Evolutionary conservation across 35 echinoderm and acorn worm species (phyloP).

Genomic region (Chiridota heheva): DNA sequence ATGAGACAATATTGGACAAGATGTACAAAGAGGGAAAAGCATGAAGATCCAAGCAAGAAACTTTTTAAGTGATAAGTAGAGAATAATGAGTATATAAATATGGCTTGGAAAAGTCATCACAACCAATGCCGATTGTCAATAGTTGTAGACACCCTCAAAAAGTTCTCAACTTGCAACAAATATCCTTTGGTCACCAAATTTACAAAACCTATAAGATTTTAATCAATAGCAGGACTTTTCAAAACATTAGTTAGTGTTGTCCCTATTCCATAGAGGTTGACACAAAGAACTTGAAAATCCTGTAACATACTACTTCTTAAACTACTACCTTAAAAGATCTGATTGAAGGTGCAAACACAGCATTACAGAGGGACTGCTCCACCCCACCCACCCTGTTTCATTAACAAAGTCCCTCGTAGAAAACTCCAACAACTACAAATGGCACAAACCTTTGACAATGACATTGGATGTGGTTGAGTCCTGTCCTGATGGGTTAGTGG

Average conservation of each 20-base stretch:
- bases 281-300: background rate
- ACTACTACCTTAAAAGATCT: background rate
- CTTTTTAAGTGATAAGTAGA: background rate
- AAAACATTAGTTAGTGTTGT: too few species aligned
- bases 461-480: conserved; percentile 27
- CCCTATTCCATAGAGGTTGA: conserved; percentile 18
- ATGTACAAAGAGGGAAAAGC: background rate
- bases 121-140: conserved; percentile 9
- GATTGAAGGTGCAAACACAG: background rate
- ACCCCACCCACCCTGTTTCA: background rate
- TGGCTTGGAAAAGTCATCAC: background rate
- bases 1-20: background rate
- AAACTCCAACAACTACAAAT: background rate
- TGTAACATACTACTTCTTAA: background rate
- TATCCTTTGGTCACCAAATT: too few species aligned
- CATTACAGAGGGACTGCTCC: background rate
- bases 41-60: background rate
- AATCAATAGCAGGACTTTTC: too few species aligned
- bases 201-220: too few species aligned
- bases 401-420: background rate
- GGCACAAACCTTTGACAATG: conserved; percentile 27
- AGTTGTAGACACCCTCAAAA: conserved; percentile 47
- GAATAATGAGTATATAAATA: conserved; percentile 8
- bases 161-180: conserved; percentile 41
- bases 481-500: conserved; percentile 47